Evolutionary conservation across 1,140 invertebrate genomes (phyloP), one percentile per base, ranked within the genome.

Genomic region (Lepeophtheirus salmonis): DNA sequence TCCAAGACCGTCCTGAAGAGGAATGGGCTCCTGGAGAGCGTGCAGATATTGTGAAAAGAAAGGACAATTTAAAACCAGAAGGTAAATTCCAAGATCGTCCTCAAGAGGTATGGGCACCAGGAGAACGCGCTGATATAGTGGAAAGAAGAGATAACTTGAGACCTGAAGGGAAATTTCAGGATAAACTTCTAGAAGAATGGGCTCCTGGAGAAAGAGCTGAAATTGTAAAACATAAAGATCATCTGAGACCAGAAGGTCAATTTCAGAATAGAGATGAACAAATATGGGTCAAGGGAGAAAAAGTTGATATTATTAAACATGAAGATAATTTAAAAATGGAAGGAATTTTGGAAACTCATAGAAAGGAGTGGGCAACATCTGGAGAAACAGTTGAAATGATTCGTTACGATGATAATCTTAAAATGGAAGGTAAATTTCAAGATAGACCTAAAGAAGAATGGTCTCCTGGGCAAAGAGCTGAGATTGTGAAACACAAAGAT

Each of bases 51-150:
- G 67, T 64, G 49, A 73, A 71, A 62, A 74, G 73, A 0, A 70
- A 76, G 63, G 76, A 79, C 66, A 81, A 81, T 65, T 66, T 81
- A 4, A 71, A 70, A 55, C 72, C 74, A 21, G 75, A 74, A 65
- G 72, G 72, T 62, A 74, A 80, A 14, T 80, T 81, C 56, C 67
- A 71, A 16, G 65, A 67, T 66, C 1, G 26, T 18, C 3, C 16
- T 20, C 3, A 12, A 10, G 4, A 58, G n/a, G 3, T 4, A 14
- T 55, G 30, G 16, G 18, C 30, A 13, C 24, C 17, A 49, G 56
- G 55, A 3, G 60, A 64, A 59, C n/a, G 63, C 18, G 51, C 21
- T 3, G 41, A 14, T 1, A 48, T 56, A 12, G 49, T 54, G 16
- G 50, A 56, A 51, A 26, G 26, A 6, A 20, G 17, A 1, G 70